Evolutionary conservation across 2,113 vertebrate genomes (phyloP).

Genomic region (Carollia perspicillata): DNA sequence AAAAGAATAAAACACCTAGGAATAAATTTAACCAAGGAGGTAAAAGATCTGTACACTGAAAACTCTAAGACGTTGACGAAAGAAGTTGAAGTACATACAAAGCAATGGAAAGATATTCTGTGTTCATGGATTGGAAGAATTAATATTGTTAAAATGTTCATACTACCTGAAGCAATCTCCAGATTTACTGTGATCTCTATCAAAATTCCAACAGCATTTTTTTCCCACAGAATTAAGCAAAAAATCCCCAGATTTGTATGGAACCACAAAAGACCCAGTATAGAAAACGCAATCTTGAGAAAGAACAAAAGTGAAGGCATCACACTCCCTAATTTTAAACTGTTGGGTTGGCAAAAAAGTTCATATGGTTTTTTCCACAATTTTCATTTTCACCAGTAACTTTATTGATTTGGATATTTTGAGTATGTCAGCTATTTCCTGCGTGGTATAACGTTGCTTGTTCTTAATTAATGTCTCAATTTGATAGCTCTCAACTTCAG

Average conservation of each 20-base stretch:
- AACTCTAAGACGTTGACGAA: background rate
- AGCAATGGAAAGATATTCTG: background rate
- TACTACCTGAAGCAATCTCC: background rate
- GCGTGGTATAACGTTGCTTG: no score
- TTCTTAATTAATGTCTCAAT: no score
- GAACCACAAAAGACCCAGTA: background rate
- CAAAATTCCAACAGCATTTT: background rate
- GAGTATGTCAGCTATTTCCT: no score
- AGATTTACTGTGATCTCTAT: background rate
- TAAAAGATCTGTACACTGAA: background rate
- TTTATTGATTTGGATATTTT: no score
- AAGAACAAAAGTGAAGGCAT: background rate
- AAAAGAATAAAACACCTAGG: background rate
- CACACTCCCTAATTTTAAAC: background rate
- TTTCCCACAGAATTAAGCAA: background rate
- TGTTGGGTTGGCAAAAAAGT: background rate
- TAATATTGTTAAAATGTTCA: no score
- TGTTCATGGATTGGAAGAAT: background rate
- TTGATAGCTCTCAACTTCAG: no score
- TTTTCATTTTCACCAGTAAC: no score
- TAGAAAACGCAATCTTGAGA: background rate
- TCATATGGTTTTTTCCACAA: no score
- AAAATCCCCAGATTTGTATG: background rate
- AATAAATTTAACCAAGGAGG: background rate
- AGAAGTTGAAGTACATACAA: background rate